These are phyloP conservation scores for Brachylomia viminalis DNA, from an alignment of 2,888 invertebrate species.

Conservation along the genomic window DNA sequence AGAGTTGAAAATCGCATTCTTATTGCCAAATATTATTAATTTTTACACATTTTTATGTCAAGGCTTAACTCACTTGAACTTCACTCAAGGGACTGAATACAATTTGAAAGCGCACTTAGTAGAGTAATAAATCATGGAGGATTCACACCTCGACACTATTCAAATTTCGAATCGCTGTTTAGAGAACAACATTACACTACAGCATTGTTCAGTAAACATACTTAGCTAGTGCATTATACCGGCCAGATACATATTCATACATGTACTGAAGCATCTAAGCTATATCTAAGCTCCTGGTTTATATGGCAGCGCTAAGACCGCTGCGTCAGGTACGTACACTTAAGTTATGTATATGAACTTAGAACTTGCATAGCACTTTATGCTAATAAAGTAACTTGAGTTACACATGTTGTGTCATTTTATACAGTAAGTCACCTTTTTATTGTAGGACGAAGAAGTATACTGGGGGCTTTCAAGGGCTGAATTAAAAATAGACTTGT, in stretches of 20 bases:
- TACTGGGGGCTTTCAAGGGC: slow-evolving; percentile 17
- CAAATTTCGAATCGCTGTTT: background rate
- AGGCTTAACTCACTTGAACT: too few relatives aligned
- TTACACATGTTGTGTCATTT: slow-evolving; percentile 34
- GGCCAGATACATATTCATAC: slow-evolving; percentile 1
- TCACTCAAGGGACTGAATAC: background rate
- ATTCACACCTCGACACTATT: background rate
- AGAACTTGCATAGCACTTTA: slow-evolving; percentile 40
- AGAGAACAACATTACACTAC: background rate
- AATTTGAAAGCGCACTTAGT: background rate
- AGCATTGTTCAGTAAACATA: slow-evolving; percentile 12
- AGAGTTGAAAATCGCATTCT: background rate
- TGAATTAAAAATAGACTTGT: background rate
- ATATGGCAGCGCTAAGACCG: slow-evolving; percentile 17
- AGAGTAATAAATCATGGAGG: background rate
- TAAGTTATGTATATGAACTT: slow-evolving; percentile 35
- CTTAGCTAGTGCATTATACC: background rate
- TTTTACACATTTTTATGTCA: background rate
- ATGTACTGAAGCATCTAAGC: slow-evolving; percentile 16
- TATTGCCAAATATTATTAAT: background rate
- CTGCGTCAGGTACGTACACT: slow-evolving; percentile 7
- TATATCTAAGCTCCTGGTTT: background rate
- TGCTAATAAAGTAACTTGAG: slow-evolving; percentile 50
- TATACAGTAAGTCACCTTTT: slow-evolving; percentile 32
- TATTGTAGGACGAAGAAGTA: slow-evolving; percentile 20